Evolutionary conservation across 1,140 invertebrate genomes (phyloP), one percentile per base, ranked within the genome.

Genomic region (Drosophila quadrilineata): DNA sequence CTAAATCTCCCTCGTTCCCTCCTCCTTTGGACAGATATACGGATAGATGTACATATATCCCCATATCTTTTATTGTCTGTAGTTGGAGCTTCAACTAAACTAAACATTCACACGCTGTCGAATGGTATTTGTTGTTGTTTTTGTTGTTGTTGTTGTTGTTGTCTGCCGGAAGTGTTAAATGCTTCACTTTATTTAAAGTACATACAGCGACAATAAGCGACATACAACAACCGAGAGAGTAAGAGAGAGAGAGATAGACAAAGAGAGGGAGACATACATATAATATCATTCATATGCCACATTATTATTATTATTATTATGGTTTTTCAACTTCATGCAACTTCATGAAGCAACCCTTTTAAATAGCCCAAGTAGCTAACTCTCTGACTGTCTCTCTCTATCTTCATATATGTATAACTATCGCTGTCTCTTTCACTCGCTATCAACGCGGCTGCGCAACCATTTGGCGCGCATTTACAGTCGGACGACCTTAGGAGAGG

Each of bases 121-220:
- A 62, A 57, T 62, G 54, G n/a, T n/a, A n/a, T 36, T 71, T 54
- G 46, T 29, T 58, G 41, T 59, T 28, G 58, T 35, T 60, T 64
- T 67, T 49, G 36, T 43, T 62, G 48, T 48, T 67, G 54, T 36
- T 65, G 49, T 54, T 54, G 68, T 63, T 62, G 50, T 49, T 64
- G 76, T 84, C 75, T 75, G 79, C 79, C 79, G 79, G 79, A 84
- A 84, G 79, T 84, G 79, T 84, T 84, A 84, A 84, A 85, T 79
- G 74, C 79, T 84, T 84, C 71, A 79, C 74, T 85, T 84, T 85
- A 84, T 85, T 84, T 85, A 71, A 79, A 84, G 63, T 74, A 79
- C 57, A 75, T 69, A 70, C 35, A 65, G 31, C 35, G 33, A 62
- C 33, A 57, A 56, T 17, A n/a, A n/a, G n/a, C n/a, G n/a, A n/a